Conservation (phyloP, 92 coral and sea anemone genomes). For the Desmophyllum pertusum region DNA sequence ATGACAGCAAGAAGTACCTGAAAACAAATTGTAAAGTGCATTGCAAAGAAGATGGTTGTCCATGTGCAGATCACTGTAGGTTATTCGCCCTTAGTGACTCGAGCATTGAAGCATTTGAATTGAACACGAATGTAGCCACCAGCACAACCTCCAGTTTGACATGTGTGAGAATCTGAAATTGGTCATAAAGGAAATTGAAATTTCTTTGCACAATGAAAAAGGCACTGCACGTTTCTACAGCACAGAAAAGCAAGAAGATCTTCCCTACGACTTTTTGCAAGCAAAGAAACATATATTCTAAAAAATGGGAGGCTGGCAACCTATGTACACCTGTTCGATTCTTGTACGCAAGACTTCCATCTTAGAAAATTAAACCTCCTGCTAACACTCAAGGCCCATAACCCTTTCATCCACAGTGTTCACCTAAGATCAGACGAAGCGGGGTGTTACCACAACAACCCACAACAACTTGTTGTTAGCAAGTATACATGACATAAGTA, state of each 20-base stretch:
- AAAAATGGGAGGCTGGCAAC: conserved; percentile 26
- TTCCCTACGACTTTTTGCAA: conserved; percentile 40
- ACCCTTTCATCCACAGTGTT: conserved; percentile 41
- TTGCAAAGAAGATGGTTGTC: conserved; percentile 44
- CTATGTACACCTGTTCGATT: conserved; percentile 59
- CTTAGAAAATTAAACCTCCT: conserved; percentile 63
- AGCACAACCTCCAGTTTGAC: conserved; percentile 43
- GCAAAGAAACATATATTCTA: no score
- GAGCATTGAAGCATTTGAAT: conserved; percentile 24
- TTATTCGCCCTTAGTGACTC: conserved; percentile 37
- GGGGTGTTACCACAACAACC: conserved; percentile 74
- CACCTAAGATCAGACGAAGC: conserved; percentile 68
- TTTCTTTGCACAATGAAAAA: conserved; percentile 1
- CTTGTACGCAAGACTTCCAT: conserved; percentile 72
- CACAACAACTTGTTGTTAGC: conserved; percentile 51
- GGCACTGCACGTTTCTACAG: conserved; percentile 3
- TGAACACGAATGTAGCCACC: conserved; percentile 36
- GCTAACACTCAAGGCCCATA: conserved; percentile 27
- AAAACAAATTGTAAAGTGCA: conserved; percentile 55
- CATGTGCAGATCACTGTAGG: conserved; percentile 43
- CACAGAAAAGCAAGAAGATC: conserved; percentile 48
- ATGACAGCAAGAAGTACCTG: conserved; percentile 40
- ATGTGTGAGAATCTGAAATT: conserved; percentile 39
- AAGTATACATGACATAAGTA: conserved; percentile 46
- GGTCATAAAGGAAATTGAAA: conserved; percentile 32